A percentile compares a stretch with the other conserved stretches of the same genome.
Conservation (phyloP, 1,140 invertebrate species). For the Phymastichus coffea region DNA sequence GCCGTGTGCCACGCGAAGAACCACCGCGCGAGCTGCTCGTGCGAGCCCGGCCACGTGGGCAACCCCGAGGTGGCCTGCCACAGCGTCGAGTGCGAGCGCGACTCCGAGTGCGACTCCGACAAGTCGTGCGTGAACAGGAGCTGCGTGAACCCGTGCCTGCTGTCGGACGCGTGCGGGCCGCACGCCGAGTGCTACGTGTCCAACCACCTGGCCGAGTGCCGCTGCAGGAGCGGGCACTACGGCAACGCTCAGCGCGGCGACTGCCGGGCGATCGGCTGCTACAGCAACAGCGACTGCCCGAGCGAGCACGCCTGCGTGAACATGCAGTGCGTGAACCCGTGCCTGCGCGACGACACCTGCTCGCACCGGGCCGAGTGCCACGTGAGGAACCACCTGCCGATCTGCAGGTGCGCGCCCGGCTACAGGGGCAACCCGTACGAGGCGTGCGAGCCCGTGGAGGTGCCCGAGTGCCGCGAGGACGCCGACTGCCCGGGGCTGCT, state of each 20-base stretch:
- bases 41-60: constrained; percentile 78
- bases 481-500: constrained; percentile 75
- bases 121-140: constrained; percentile 82
- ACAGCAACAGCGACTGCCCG: constrained; percentile 85
- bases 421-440: constrained; percentile 79
- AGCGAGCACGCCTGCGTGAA: constrained; percentile 81
- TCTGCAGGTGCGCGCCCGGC: constrained; percentile 77
- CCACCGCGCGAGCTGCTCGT: constrained; percentile 84
- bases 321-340: constrained; percentile 83
- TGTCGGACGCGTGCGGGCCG: constrained; percentile 73
- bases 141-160: constrained; percentile 80
- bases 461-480: constrained; percentile 78
- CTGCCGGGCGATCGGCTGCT: constrained; percentile 83
- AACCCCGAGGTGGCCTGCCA: constrained; percentile 80
- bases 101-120: constrained; percentile 77
- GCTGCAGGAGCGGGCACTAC: constrained; percentile 76
- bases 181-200: constrained; percentile 82
- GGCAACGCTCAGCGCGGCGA: constrained; percentile 75
- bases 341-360: constrained; percentile 76
- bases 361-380: constrained; percentile 75
- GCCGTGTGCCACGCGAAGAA: constrained; percentile 79
- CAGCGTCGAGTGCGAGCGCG: constrained; percentile 73
- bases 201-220: constrained; percentile 74
- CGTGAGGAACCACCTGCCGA: constrained; percentile 76
- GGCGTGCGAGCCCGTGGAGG: constrained; percentile 69